A percentile compares a stretch with the other conserved stretches of the same genome.
phyloP scores from a whole-genome alignment of 2,113 vertebrate genomes.

The Tringa solitaria region DNA sequence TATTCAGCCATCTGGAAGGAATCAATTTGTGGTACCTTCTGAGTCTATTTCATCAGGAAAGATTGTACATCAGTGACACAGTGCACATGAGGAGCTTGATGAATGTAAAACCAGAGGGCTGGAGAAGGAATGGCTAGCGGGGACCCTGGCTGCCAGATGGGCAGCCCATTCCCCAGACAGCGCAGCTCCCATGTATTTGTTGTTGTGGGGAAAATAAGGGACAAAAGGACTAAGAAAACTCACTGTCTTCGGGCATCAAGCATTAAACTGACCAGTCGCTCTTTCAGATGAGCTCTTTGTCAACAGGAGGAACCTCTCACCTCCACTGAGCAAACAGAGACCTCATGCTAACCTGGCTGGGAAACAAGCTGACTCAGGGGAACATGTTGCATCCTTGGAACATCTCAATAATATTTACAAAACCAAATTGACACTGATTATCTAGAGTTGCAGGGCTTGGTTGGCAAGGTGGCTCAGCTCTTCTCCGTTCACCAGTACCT shows the following conservation, averaged over 20 bases:
- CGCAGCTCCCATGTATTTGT: background rate
- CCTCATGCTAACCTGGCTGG: background rate
- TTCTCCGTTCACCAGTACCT: background rate
- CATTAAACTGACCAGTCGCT: background rate
- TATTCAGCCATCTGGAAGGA: constrained; percentile 53
- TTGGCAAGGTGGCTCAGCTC: background rate
- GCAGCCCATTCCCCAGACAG: background rate
- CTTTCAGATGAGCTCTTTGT: background rate
- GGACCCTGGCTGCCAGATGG: background rate
- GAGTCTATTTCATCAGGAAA: constrained; percentile 31
- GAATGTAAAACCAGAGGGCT: background rate
- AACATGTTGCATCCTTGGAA: background rate
- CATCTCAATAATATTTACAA: constrained; percentile 36
- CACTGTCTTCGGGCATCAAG: background rate
- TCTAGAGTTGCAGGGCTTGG: background rate
- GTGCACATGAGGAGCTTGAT: background rate
- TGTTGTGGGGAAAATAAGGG: background rate
- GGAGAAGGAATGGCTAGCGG: background rate
- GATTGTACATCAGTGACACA: background rate
- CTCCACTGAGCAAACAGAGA: background rate
- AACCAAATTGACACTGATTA: background rate
- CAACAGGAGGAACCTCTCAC: background rate
- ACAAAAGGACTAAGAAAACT: background rate
- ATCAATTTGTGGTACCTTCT: constrained; percentile 50
- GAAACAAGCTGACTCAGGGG: constrained; percentile 23